These are phyloP conservation scores for Halichoerus grypus DNA, from an alignment of 2,113 vertebrate species.

Conservation along the genomic window DNA sequence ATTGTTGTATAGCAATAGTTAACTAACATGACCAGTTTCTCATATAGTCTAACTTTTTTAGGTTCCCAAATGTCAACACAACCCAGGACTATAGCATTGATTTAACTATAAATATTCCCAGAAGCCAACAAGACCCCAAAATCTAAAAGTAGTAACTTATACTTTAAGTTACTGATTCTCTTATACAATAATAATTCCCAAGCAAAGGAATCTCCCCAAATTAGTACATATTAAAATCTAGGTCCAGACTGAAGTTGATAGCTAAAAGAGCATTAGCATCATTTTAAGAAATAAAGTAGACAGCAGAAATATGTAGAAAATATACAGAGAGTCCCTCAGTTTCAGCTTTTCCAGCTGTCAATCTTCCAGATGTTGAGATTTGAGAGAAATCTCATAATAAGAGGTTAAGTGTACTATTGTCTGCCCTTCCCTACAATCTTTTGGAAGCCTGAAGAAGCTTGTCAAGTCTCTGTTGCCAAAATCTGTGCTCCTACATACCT, in stretches of 20 bases:
- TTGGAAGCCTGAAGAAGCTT: background rate
- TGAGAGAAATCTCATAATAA: background rate
- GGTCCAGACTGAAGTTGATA: background rate
- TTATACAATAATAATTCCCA: background rate
- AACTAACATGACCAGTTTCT: background rate
- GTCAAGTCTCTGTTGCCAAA: background rate
- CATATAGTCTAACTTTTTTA: background rate
- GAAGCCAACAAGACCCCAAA: background rate
- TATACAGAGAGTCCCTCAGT: background rate
- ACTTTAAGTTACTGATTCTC: background rate
- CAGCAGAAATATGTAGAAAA: background rate
- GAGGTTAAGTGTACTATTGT: background rate
- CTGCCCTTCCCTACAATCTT: background rate
- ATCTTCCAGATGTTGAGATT: background rate
- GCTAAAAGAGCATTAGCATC: background rate
- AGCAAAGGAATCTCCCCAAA: background rate
- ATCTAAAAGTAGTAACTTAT: background rate
- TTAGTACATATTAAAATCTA: background rate
- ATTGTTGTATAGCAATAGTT: background rate
- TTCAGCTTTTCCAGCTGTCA: background rate
- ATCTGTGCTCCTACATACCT: background rate
- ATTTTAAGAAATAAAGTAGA: constrained; percentile 5
- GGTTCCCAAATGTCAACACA: background rate
- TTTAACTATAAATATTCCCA: background rate
- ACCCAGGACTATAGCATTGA: background rate